Conservation (phyloP, 2,113 vertebrate species). For the Rattus rattus region DNA sequence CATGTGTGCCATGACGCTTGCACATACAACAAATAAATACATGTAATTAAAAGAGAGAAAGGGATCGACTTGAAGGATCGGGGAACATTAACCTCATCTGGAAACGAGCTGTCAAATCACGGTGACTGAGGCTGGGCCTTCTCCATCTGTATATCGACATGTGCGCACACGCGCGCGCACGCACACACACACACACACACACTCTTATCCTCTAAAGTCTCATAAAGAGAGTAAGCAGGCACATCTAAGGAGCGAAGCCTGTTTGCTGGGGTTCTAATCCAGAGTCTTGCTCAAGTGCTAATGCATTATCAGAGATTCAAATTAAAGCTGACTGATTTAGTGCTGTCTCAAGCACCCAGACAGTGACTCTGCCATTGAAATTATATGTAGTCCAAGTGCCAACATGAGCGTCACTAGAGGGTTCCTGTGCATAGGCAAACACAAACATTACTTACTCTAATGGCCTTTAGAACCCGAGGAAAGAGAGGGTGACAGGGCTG, state of each 20-base stretch:
- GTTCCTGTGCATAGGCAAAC: constrained; percentile 58
- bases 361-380: constrained; percentile 56
- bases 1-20: neutral
- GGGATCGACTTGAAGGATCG: constrained; percentile 26
- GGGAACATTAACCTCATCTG: constrained; percentile 38
- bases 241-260: constrained; percentile 59
- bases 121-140: constrained; percentile 57
- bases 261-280: constrained; percentile 75
- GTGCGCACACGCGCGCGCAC: neutral
- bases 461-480: constrained; percentile 64
- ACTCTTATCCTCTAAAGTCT: constrained; percentile 32
- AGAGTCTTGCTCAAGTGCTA: constrained; percentile 71
- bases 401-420: constrained; percentile 62
- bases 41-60: neutral
- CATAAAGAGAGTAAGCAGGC: constrained; percentile 58
- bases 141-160: constrained; percentile 44
- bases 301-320: constrained; percentile 68
- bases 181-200: neutral
- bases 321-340: constrained; percentile 78
- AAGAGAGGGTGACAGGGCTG: neutral
- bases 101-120: constrained; percentile 59
- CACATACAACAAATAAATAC: neutral
- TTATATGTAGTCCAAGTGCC: constrained; percentile 75
- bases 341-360: constrained; percentile 60
- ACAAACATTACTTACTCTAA: constrained; percentile 50